Base-by-base conservation (phyloP, 2,113 vertebrate species). In the Riparia riparia region DNA sequence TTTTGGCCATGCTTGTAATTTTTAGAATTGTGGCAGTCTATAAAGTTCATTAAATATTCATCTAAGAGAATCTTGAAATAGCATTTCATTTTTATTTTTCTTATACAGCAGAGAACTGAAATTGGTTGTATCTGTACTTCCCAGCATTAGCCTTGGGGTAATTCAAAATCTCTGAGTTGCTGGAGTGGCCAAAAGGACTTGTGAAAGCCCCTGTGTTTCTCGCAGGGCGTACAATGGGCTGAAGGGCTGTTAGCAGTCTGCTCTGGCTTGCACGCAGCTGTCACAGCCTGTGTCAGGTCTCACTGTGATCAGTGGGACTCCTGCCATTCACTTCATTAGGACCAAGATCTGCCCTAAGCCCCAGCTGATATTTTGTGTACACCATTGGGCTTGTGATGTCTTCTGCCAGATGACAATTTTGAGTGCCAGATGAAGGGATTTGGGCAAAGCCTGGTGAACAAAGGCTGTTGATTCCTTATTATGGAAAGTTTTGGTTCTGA, bases 191-290 rank as follows among this genome's bases (percentile, higher is more conserved):
- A 94, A 82, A 93, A 87, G 87, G 82, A 37, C 42, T 53, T 29
- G 17, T 94, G 95, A 96, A 90, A 91, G 79, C 22, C 93, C 76
- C 87, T 54, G 72, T 76, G 25, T 94, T 88, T 96, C 76, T 90
- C 72, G 76, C 78, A 64, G 74, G 83, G 70, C 3, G 14, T 64
- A 86, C 79, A 93, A 45, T 86, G 63, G 88, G 47, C 84, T 96
- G 81, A 82, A 87, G 61, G 77, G 74, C 85, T 74, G 79, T 83
- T 86, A 28, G 31, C 66, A 86, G 90, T 28, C 71, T 88, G 82
- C 87, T 72, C 54, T 91, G 71, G 47, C 65, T 95, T n/a, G n/a
- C 63, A 26, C 4, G 2, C 84, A 95, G 84, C 87, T 95, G 87
- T 64, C 85, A 47, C 82, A 49, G 58, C 31, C 82, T 88, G 70